A percentile compares a stretch with the other conserved stretches of the same genome.
phyloP scores from a whole-genome alignment of 2,888 invertebrate species.

The Trachelus tabidus region DNA sequence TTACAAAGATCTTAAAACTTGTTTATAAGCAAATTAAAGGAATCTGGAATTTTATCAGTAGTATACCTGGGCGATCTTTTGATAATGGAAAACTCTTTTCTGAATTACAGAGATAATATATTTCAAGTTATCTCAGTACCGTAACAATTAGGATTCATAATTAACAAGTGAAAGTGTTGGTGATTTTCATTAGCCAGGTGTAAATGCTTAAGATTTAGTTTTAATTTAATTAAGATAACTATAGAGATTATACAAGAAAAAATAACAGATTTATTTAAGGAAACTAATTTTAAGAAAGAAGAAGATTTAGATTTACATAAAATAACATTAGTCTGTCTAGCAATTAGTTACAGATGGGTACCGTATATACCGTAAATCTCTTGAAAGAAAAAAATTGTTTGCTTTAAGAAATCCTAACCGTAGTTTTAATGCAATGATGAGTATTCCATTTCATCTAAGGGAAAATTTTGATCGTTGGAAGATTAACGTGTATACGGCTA shows the following conservation, averaged over 20 bases:
- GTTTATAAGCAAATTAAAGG: neutral
- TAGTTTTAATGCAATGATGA: slow-evolving; percentile 14
- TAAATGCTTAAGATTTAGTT: slow-evolving; percentile 16
- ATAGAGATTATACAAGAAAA: slow-evolving; percentile 17
- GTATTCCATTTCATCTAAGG: slow-evolving; percentile 8
- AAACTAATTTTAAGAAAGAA: slow-evolving; percentile 5
- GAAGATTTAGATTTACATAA: neutral
- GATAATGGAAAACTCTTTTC: slow-evolving; percentile 15
- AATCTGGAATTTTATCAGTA: neutral
- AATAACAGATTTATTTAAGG: neutral
- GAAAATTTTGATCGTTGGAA: slow-evolving; percentile 1
- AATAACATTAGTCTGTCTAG: slow-evolving; percentile 11
- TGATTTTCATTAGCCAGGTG: neutral
- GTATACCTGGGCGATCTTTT: slow-evolving; percentile 14
- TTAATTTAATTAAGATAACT: slow-evolving; percentile 16
- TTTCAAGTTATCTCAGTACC: slow-evolving; percentile 4
- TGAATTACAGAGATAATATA: slow-evolving; percentile 6
- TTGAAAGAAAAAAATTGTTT: slow-evolving; percentile 17
- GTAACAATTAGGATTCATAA: slow-evolving; percentile 18
- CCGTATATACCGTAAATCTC: neutral
- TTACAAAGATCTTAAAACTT: neutral
- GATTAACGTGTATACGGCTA: too few relatives aligned
- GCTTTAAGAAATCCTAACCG: too few relatives aligned
- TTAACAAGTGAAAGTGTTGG: slow-evolving; percentile 17
- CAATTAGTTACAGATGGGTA: slow-evolving; percentile 2